Conservation (phyloP, 2,888 invertebrate genomes). For the Heliconius aoede region DNA sequence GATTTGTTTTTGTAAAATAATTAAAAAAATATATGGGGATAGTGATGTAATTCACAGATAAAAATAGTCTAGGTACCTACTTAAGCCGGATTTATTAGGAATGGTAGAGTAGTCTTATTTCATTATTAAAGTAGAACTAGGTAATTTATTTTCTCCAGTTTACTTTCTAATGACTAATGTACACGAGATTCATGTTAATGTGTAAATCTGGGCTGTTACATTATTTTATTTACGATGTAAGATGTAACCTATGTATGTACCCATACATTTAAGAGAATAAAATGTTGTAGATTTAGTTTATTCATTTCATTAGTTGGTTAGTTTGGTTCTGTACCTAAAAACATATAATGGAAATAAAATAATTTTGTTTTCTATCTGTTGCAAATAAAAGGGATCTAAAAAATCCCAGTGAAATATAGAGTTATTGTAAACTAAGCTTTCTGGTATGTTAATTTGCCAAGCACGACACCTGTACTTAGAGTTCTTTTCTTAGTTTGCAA, state of each 20-base stretch:
- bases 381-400: too few species aligned
- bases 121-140: constrained; percentile 27
- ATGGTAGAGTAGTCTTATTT: constrained; percentile 28
- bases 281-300: too few species aligned
- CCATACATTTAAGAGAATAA: too few species aligned
- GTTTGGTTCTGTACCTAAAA: too few species aligned
- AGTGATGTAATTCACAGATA: constrained; percentile 1
- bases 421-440: not conserved
- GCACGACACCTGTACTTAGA: not conserved
- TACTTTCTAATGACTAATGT: constrained; percentile 17
- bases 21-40: not conserved
- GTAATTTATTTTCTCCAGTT: constrained; percentile 27
- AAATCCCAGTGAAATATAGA: too few species aligned
- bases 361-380: too few species aligned
- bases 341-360: too few species aligned
- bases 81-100: constrained; percentile 19
- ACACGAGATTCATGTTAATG: not conserved
- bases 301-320: too few species aligned
- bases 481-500: not conserved
- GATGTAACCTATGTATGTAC: not conserved
- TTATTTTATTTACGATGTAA: not conserved
- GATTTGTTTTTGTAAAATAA: not conserved
- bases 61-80: not conserved
- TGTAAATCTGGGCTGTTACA: not conserved
- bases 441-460: not conserved